A percentile compares a stretch with the other conserved stretches of the same genome.
These are phyloP conservation scores for Xiphophorus maculatus DNA, from an alignment of 2,113 vertebrate genomes.

Conservation along the genomic window DNA sequence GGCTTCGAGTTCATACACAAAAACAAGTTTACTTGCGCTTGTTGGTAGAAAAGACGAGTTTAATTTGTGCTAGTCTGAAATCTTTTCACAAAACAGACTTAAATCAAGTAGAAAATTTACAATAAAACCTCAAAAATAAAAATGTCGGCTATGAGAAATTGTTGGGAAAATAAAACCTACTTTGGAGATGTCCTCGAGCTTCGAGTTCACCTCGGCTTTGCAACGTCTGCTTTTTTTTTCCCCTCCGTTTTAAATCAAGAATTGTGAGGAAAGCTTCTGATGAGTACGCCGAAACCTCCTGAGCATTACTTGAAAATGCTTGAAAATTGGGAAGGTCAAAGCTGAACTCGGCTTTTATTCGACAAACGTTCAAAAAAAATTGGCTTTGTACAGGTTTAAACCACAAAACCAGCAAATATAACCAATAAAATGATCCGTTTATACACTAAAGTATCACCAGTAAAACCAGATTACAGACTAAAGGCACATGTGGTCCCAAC, in stretches of 20 bases:
- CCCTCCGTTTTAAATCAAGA: constrained; percentile 1
- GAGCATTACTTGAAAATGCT: not conserved
- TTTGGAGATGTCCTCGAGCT: not conserved
- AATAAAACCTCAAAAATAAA: constrained; percentile 25
- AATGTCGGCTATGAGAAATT: not conserved
- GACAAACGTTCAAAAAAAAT: not conserved
- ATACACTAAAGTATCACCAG: constrained; percentile 15
- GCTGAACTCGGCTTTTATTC: not conserved
- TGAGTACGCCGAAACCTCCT: not conserved
- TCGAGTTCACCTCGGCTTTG: constrained; percentile 24
- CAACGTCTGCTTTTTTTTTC: not conserved
- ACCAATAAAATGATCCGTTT: constrained; percentile 26
- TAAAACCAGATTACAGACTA: constrained; percentile 76
- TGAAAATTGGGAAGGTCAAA: not conserved
- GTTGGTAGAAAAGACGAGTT: constrained; percentile 64
- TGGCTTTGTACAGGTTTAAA: constrained; percentile 32
- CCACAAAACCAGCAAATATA: constrained; percentile 17
- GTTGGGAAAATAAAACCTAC: constrained; percentile 19
- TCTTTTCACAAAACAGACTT: constrained; percentile 45
- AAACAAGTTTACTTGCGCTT: constrained; percentile 31
- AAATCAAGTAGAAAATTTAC: constrained; percentile 50
- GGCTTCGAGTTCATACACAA: constrained; percentile 33
- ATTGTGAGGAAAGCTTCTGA: not conserved
- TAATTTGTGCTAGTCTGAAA: constrained; percentile 56
- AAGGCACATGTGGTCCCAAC: constrained; percentile 97